Conservation (phyloP, 2,888 invertebrate genomes). For the Platycheirus albimanus region DNA sequence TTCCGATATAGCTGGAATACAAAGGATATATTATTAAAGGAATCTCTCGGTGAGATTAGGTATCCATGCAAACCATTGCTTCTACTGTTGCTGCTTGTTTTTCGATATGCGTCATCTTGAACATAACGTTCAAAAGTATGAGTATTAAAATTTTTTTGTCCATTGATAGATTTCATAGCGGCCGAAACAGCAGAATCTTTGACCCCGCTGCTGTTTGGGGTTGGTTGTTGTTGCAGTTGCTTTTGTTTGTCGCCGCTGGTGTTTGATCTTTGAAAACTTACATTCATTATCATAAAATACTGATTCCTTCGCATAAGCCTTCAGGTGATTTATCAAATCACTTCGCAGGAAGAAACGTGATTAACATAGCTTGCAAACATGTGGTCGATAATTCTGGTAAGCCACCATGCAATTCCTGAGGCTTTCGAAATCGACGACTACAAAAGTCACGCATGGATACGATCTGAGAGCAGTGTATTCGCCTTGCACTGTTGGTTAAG, state of each 20-base stretch:
- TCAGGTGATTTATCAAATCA: constrained; percentile 92
- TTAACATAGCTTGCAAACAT: constrained; percentile 92
- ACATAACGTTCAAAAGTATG: constrained; percentile 57
- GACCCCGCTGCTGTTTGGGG: constrained; percentile 2
- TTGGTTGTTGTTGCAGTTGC: constrained; percentile 15
- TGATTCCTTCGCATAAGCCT: constrained; percentile 90
- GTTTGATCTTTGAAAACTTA: constrained; percentile 66
- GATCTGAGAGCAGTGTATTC: constrained; percentile 88
- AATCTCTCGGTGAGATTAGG: no score
- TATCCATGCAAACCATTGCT: constrained; percentile 25
- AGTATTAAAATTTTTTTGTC: constrained; percentile 44
- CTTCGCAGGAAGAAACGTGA: constrained; percentile 90
- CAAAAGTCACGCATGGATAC: constrained; percentile 94
- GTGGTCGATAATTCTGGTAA: constrained; percentile 92
- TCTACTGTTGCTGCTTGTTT: constrained; percentile 16
- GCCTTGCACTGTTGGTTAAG: constrained; percentile 91
- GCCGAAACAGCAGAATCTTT: background rate
- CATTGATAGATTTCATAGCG: constrained; percentile 30
- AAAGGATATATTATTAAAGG: no score
- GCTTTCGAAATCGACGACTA: constrained; percentile 90
- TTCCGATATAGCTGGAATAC: constrained; percentile 51
- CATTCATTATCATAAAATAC: constrained; percentile 82
- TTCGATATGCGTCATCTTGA: constrained; percentile 49
- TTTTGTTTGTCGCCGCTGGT: constrained; percentile 21
- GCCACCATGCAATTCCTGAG: constrained; percentile 94